Percentiles rank a stretch among this genome's conserved stretches.
Evolutionary conservation across 2,797 vertebrate genomes (phyloP).

Genomic region (Coracias cyanogaster): DNA sequence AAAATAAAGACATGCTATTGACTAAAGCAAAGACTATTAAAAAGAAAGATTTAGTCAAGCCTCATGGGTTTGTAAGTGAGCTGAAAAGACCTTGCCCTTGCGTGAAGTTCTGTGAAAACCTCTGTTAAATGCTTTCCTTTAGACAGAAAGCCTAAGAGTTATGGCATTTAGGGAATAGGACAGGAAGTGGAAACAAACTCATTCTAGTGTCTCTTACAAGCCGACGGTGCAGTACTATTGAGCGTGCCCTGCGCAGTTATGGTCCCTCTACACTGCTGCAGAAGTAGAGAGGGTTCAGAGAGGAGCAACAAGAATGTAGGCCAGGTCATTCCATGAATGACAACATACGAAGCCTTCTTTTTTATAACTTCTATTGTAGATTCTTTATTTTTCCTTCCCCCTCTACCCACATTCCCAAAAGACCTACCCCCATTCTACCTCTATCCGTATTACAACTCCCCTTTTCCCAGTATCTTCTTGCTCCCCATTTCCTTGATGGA

Average conservation of each 20-base stretch:
- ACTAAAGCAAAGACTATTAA: too few species aligned
- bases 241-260: background rate
- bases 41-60: too few species aligned
- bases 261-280: background rate
- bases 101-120: too few species aligned
- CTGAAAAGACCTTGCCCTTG: too few species aligned
- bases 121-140: too few species aligned
- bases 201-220: background rate
- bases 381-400: background rate
- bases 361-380: background rate
- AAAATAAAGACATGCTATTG: too few species aligned
- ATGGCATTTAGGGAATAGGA: background rate
- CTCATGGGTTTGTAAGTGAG: too few species aligned
- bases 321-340: background rate
- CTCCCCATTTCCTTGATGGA: background rate
- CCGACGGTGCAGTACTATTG: background rate
- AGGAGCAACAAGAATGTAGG: background rate
- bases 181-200: background rate
- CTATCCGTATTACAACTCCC: background rate
- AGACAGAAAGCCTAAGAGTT: background rate
- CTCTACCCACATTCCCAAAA: background rate
- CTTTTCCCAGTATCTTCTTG: background rate
- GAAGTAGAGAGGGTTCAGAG: background rate
- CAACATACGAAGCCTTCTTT: background rate
- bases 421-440: background rate